phyloP scores from a whole-genome alignment of 1,140 invertebrate genomes.

The Nasonia giraulti region DNA sequence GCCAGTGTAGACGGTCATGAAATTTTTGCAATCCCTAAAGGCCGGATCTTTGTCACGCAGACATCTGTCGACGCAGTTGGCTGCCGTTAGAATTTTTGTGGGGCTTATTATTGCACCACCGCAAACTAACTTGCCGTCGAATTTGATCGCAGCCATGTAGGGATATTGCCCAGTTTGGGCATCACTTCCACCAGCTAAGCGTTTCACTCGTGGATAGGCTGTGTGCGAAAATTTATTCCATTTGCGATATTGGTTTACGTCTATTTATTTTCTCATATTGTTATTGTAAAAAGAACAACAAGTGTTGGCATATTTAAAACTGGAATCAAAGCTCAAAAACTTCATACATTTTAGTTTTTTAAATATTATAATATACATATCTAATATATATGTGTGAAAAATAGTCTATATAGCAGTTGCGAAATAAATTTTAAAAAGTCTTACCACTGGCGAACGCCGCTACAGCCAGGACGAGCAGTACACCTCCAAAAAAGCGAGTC shows the following conservation, averaged over 20 bases:
- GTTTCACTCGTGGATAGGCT: background rate
- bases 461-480: background rate
- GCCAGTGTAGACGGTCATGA: background rate
- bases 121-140: background rate
- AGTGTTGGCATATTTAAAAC: too few species aligned
- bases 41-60: background rate
- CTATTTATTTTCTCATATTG: too few species aligned
- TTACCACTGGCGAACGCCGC: background rate
- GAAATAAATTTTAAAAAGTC: slow-evolving; percentile 1
- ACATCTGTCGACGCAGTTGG: background rate
- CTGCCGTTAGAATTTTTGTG: background rate
- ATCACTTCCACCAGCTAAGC: slow-evolving; percentile 5
- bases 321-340: too few species aligned
- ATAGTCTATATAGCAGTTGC: too few species aligned
- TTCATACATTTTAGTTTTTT: too few species aligned
- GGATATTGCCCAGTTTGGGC: background rate
- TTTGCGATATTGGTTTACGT: background rate
- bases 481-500: background rate
- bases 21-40: background rate
- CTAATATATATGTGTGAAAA: too few species aligned
- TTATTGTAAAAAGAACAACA: too few species aligned
- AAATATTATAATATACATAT: too few species aligned
- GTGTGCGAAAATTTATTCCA: background rate
- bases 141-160: slow-evolving; percentile 8
- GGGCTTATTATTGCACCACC: background rate